Evolutionary conservation across 2,888 invertebrate species (phyloP).

Genomic region (Nematopogon swammerdamellus): DNA sequence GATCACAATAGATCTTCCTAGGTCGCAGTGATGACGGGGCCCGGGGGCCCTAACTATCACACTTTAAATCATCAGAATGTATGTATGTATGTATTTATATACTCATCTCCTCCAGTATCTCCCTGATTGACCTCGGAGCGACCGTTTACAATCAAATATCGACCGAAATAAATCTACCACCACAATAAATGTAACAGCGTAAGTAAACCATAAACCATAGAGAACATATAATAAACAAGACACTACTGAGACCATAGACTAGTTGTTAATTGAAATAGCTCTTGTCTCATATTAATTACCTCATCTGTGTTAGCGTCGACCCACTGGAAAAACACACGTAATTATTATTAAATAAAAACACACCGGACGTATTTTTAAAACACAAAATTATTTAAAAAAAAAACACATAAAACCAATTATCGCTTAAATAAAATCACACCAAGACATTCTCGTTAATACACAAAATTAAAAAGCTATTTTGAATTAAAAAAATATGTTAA

Average conservation of each 20-base stretch:
- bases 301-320: slow-evolving; percentile 65
- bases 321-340: slow-evolving; percentile 56
- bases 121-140: too few relatives aligned
- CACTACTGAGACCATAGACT: slow-evolving; percentile 3
- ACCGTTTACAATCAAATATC: too few relatives aligned
- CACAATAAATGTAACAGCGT: too few relatives aligned
- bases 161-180: too few relatives aligned
- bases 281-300: slow-evolving; percentile 42
- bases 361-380: slow-evolving; percentile 11
- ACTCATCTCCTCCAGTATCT: too few relatives aligned
- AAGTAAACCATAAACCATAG: neutral
- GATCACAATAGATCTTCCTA: too few relatives aligned
- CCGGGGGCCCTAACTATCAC: too few relatives aligned
- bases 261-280: slow-evolving; percentile 1
- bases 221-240: neutral
- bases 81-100: too few relatives aligned
- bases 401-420: too few relatives aligned
- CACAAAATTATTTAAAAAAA: slow-evolving; percentile 17
- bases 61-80: too few relatives aligned
- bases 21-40: too few relatives aligned
- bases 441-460: slow-evolving; percentile 11
- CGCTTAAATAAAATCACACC: too few relatives aligned
- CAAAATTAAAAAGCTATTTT: slow-evolving; percentile 14
- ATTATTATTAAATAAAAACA: slow-evolving; percentile 46
- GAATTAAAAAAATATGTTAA: slow-evolving; percentile 9